Conservation (phyloP, 2,113 vertebrate species). For the Brachypteracias leptosomus region DNA sequence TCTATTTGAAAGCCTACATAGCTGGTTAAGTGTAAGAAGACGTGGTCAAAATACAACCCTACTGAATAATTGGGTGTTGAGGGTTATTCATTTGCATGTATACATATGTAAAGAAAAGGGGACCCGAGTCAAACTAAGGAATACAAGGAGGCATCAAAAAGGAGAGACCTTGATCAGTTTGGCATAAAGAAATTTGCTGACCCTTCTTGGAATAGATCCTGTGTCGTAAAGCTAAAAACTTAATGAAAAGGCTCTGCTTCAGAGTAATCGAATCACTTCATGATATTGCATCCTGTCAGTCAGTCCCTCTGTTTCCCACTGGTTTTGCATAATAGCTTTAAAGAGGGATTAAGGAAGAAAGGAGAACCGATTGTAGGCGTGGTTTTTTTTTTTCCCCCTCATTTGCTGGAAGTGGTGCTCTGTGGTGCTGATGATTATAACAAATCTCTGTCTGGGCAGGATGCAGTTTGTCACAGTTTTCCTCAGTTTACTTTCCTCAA, state of each 20-base stretch:
- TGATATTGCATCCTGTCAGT: constrained; percentile 49
- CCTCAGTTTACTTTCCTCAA: not conserved
- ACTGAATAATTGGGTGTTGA: not conserved
- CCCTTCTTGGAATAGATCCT: constrained; percentile 18
- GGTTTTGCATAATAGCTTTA: constrained; percentile 34
- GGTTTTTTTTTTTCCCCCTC: not conserved
- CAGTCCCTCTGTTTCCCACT: constrained; percentile 1
- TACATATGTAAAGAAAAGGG: not conserved
- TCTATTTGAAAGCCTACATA: not conserved
- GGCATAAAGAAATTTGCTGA: not conserved
- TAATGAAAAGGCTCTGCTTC: constrained; percentile 59
- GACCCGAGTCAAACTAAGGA: not conserved
- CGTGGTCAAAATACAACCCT: not conserved
- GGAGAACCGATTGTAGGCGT: not conserved
- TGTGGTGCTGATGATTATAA: not conserved
- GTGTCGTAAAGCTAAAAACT: constrained; percentile 36
- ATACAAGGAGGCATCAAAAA: not conserved
- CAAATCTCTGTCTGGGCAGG: not conserved
- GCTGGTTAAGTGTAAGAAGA: not conserved
- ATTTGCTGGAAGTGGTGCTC: not conserved
- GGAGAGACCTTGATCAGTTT: not conserved
- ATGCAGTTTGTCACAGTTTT: not conserved
- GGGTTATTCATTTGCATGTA: not conserved
- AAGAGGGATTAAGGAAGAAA: constrained; percentile 18
- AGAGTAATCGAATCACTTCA: constrained; percentile 27